A percentile compares a stretch with the other conserved stretches of the same genome.
Conservation (phyloP, 1,140 invertebrate species). For the Wiebesia pumilae region DNA sequence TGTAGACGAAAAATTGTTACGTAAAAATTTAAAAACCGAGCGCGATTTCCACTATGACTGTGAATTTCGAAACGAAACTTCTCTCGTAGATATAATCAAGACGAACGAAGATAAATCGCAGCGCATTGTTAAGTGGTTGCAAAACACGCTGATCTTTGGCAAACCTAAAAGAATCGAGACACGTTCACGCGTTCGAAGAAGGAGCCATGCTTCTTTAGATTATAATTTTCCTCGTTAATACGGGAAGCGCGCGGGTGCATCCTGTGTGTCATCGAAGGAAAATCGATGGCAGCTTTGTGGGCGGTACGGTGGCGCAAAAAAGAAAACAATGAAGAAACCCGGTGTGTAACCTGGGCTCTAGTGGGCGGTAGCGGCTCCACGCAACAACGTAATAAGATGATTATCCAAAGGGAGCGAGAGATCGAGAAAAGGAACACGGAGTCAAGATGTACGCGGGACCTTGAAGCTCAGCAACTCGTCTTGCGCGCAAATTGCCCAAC, state of each 20-base stretch:
- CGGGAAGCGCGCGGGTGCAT: neutral
- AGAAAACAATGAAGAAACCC: conserved; percentile 26
- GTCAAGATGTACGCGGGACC: neutral
- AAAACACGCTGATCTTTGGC: neutral
- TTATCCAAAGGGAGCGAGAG: neutral
- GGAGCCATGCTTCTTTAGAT: neutral
- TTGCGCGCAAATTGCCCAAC: neutral
- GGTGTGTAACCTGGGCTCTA: neutral
- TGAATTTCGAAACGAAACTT: neutral
- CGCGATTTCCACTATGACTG: neutral
- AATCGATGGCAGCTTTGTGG: conserved; percentile 1
- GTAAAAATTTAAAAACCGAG: neutral
- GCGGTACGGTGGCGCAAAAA: neutral
- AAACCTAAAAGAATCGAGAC: neutral
- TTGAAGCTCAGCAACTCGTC: neutral
- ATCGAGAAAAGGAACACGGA: neutral
- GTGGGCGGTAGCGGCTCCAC: conserved; percentile 15
- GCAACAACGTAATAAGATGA: neutral
- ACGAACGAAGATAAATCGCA: neutral
- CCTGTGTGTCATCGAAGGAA: conserved; percentile 30
- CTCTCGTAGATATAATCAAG: neutral
- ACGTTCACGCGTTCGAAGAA: neutral
- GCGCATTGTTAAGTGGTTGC: neutral
- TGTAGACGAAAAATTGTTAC: neutral
- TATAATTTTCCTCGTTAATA: conserved; percentile 25